Evolutionary conservation across 1,140 invertebrate genomes (phyloP), one percentile per base, ranked within the genome.

Genomic region (Drosophila azteca): DNA sequence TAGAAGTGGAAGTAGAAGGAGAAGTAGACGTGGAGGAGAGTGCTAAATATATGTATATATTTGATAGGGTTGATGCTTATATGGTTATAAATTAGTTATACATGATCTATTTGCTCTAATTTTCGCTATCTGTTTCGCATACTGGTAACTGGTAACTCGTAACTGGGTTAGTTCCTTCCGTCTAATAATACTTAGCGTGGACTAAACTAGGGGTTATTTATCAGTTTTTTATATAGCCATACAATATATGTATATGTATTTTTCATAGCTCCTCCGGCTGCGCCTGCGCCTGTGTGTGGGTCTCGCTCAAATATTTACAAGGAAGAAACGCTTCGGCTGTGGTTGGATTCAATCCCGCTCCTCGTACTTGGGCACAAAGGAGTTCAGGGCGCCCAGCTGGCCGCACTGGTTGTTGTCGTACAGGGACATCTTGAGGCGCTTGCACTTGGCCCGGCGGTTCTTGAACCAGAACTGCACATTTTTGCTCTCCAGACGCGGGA

Each of bases 391-490:
- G 6, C 74, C 79, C 22, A 92, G 52, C 59, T 90, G 91, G 67
- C 92, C 83, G 79, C 93, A 93, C 91, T 95, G 94, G 80, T 93
- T 93, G 90, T 92, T 92, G 81, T 96, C 95, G 83, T 96, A 96
- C 22, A 97, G 92, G 0, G 96, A 96, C 96, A 97, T 96, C 92
- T 97, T 97, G 81, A 98, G 93, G 24, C 98, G 93, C 92, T 99
- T 99, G 90, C 97, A 98, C 92, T 99, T 99, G 70, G 98, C 98
- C 48, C 98, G 93, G 48, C 98, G 95, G 92, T 99, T 99, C 92
- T 99, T 99, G 92, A 97, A 97, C 96, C 96, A 97, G 91, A 99
- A 98, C 92, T 99, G 98, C 54, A 99, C 97, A 91, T 99, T 99
- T 92, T 99, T 99, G 15, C 98, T 97, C 92, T 99, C 98, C 26